Evolutionary conservation across 1,140 invertebrate species (phyloP), one percentile per base, ranked within the genome.

Genomic region (Eubasilissa regina): DNA sequence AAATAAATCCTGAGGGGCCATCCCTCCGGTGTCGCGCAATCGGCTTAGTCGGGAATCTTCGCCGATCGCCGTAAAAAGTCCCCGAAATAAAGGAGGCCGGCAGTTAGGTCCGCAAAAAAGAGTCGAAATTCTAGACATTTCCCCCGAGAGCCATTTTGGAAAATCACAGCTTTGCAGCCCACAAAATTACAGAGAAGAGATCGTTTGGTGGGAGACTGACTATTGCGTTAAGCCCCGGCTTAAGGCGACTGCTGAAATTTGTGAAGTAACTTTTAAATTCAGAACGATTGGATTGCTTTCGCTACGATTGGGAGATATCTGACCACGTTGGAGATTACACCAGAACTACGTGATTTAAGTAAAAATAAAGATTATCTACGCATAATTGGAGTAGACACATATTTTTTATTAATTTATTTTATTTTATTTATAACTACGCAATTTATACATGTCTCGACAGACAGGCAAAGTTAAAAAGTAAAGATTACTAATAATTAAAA

Each of bases 101-200:
- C 45, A 55, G 51, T 53, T 75, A 62, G 74, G 66, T 64, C 15
- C 70, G 45, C 56, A 79, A 77, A 56, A 66, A 78, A 78, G 58
- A 75, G 70, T 55, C 53, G 68, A 79, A 81, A 81, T 78, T 75
- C 73, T 74, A 47, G 64, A 77, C 77, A 81, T 81, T 81, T 81
- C 80, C 80, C 80, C 62, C 43, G 80, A 56, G 80, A 51, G 77
- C 77, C 74, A 78, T 81, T 81, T 79, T 79, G 77, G 73, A 74
- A 81, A 81, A 81, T 81, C 80, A 78, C 80, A 81, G 77, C 80
- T 81, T 81, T 79, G 80, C 80, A 81, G 80, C 80, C 77, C 77
- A 81, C 80, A 77, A 79, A 81, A 81, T 81, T 81, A 81, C 77
- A 79, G 80, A 64, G 77, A 77, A 81, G 68, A 81, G 77, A 77